Conservation (phyloP, 2,113 vertebrate species). For the Xerus inauris region DNA sequence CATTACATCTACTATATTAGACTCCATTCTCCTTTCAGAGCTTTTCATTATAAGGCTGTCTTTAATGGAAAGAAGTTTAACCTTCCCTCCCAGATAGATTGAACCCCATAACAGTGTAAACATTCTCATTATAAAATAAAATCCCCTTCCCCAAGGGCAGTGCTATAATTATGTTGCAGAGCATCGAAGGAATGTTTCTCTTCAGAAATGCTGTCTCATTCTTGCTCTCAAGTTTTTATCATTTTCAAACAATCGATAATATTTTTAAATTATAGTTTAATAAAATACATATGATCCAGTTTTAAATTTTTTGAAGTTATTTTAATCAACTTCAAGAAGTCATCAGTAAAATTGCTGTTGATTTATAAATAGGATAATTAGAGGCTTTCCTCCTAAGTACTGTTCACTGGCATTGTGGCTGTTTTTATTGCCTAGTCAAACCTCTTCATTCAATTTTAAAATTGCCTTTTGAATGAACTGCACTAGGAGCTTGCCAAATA, state of each 20-base stretch:
- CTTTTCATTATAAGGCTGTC: constrained; percentile 92
- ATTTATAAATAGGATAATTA: constrained; percentile 99
- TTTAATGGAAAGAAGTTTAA: constrained; percentile 93
- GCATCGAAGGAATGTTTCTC: constrained; percentile 87
- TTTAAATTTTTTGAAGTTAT: constrained; percentile 91
- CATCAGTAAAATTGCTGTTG: constrained; percentile 96
- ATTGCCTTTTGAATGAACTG: constrained; percentile 97
- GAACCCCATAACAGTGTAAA: constrained; percentile 92
- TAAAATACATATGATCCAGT: constrained; percentile 92
- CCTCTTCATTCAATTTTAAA: constrained; percentile 98
- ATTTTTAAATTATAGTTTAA: constrained; percentile 89
- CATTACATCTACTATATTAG: constrained; percentile 92
- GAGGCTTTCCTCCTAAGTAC: constrained; percentile 91
- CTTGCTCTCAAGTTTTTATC: constrained; percentile 87
- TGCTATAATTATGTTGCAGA: constrained; percentile 89
- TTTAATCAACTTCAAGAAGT: constrained; percentile 95
- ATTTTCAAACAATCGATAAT: constrained; percentile 86
- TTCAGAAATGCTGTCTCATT: constrained; percentile 88
- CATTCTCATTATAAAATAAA: constrained; percentile 93
- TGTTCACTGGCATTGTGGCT: constrained; percentile 90
- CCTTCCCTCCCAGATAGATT: constrained; percentile 92
- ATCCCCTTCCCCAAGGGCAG: constrained; percentile 92
- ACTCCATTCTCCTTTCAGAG: constrained; percentile 90
- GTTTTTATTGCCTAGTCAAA: constrained; percentile 98
- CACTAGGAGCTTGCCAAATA: constrained; percentile 90